These are phyloP conservation scores for Heterotis niloticus DNA, from an alignment of 2,113 vertebrate genomes.

Conservation along the genomic window DNA sequence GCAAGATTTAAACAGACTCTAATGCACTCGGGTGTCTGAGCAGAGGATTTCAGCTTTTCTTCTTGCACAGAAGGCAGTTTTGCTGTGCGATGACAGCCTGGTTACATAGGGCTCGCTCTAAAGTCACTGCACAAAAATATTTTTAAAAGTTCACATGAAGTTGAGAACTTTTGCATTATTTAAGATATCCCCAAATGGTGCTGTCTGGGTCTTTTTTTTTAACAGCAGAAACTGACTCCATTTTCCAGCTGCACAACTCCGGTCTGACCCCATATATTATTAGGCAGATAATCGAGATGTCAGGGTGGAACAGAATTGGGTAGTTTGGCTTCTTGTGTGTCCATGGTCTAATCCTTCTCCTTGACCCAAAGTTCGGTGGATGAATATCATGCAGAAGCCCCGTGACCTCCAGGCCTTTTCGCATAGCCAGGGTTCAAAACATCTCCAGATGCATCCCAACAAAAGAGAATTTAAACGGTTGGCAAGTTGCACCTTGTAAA, in stretches of 20 bases:
- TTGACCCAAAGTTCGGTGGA: slow-evolving; percentile 10
- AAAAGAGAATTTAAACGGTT: not conserved
- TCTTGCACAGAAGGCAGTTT: too few relatives aligned
- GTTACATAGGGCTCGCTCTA: too few relatives aligned
- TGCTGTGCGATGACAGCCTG: too few relatives aligned
- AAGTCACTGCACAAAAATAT: too few relatives aligned
- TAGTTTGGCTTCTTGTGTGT: slow-evolving; percentile 1
- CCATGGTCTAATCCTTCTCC: slow-evolving; percentile 14
- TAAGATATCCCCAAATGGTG: not conserved
- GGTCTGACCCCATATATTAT: slow-evolving; percentile 21
- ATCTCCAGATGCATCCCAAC: not conserved
- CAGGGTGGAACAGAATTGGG: slow-evolving; percentile 18
- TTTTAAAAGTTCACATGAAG: not conserved
- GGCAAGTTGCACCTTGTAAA: not conserved
- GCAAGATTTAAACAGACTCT: not conserved
- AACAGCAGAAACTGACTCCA: not conserved
- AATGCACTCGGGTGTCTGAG: not conserved
- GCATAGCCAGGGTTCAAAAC: slow-evolving; percentile 2
- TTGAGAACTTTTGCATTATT: not conserved
- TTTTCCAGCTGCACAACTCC: slow-evolving; percentile 1
- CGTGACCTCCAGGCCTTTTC: slow-evolving; percentile 6
- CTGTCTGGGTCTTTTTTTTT: too few relatives aligned
- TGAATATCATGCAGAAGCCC: slow-evolving; percentile 21
- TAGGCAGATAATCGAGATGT: slow-evolving; percentile 24
- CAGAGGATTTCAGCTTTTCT: not conserved